Evolutionary conservation across 2,888 invertebrate species (phyloP).

Genomic region (Scotopteryx bipunctaria): DNA sequence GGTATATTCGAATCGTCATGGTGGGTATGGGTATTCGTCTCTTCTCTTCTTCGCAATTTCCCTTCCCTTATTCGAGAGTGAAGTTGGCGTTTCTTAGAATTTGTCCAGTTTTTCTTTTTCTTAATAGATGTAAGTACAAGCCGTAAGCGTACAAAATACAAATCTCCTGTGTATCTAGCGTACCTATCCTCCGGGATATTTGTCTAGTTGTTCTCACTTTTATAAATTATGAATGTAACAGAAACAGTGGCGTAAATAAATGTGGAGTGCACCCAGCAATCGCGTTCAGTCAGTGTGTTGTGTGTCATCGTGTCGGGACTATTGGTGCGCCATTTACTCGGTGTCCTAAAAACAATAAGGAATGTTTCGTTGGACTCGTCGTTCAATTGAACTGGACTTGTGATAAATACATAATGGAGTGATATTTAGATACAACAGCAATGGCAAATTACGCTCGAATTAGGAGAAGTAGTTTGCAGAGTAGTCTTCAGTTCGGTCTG

Average conservation of each 20-base stretch:
- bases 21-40: no score
- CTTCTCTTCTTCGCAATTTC: background rate
- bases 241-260: slow-evolving; percentile 52
- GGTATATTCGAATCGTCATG: background rate
- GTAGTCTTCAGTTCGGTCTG: slow-evolving; percentile 57
- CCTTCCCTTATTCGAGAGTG: slow-evolving; percentile 48
- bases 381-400: slow-evolving; percentile 52
- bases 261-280: slow-evolving; percentile 49
- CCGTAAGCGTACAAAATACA: slow-evolving; percentile 49
- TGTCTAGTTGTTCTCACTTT: slow-evolving; percentile 40
- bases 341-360: slow-evolving; percentile 61
- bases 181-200: slow-evolving; percentile 43
- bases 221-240: slow-evolving; percentile 41
- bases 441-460: slow-evolving; percentile 64
- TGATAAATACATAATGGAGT: slow-evolving; percentile 67
- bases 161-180: slow-evolving; percentile 52
- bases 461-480: slow-evolving; percentile 61
- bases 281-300: slow-evolving; percentile 66
- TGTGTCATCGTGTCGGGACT: slow-evolving; percentile 72
- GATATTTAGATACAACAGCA: slow-evolving; percentile 52
- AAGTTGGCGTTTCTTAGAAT: slow-evolving; percentile 74
- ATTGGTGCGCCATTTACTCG: slow-evolving; percentile 75
- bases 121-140: slow-evolving; percentile 74
- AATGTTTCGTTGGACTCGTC: slow-evolving; percentile 63
- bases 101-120: slow-evolving; percentile 67